A percentile compares a stretch with the other conserved stretches of the same genome.
Conservation (phyloP, 2,888 invertebrate genomes). For the Helleia helle region DNA sequence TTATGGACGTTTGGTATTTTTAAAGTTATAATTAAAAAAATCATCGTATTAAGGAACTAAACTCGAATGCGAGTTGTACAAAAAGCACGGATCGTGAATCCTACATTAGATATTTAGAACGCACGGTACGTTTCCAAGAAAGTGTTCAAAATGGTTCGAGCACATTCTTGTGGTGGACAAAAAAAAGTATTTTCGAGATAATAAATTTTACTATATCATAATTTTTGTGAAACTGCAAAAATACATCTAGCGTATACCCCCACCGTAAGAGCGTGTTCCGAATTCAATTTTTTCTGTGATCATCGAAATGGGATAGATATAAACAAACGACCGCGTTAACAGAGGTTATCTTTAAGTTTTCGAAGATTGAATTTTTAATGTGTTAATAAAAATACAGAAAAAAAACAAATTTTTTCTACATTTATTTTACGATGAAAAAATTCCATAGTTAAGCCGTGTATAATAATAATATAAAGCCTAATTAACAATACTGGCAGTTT, state of each 20-base stretch:
- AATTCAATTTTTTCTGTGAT: conserved; percentile 55
- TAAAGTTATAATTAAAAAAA: conserved; percentile 66
- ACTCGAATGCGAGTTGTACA: conserved; percentile 51
- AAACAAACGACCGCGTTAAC: conserved; percentile 46
- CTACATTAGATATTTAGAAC: conserved; percentile 68
- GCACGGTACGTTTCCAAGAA: conserved; percentile 70
- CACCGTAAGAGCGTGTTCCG: conserved; percentile 33
- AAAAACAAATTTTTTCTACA: conserved; percentile 65
- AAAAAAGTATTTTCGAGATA: conserved; percentile 49
- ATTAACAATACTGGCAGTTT: conserved; percentile 36
- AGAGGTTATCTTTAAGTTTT: conserved; percentile 63
- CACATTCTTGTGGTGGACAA: conserved; percentile 32
- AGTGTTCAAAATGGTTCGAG: conserved; percentile 49
- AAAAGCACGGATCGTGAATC: conserved; percentile 71
- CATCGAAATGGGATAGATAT: conserved; percentile 65
- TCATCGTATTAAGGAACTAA: conserved; percentile 58
- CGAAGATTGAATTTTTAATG: conserved; percentile 55
- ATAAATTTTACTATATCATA: conserved; percentile 37
- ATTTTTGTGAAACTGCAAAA: conserved; percentile 36
- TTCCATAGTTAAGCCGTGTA: conserved; percentile 69
- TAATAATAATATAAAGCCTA: conserved; percentile 52
- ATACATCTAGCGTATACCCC: conserved; percentile 25
- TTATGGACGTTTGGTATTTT: conserved; percentile 72
- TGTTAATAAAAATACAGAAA: conserved; percentile 41
- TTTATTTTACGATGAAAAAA: conserved; percentile 59